Evolutionary conservation across 1,140 invertebrate genomes (phyloP).

Genomic region (Leptinotarsa texana): DNA sequence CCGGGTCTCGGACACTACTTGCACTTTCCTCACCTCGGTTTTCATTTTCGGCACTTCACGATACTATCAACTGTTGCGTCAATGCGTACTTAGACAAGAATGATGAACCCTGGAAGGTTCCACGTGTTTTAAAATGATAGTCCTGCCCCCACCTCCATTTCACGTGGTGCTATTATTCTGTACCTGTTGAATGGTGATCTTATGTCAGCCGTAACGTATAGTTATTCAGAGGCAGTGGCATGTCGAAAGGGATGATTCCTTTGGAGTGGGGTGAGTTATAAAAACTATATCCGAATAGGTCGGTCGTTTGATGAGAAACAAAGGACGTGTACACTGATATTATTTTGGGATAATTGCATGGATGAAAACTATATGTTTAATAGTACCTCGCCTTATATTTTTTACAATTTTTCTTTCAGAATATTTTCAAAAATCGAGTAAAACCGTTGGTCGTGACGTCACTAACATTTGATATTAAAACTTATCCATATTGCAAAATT

Average conservation of each 20-base stretch:
- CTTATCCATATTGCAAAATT: no score
- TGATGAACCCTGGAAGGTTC: slow-evolving; percentile 23
- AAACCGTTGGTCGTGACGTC: no score
- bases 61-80: neutral
- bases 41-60: slow-evolving; percentile 32
- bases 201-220: slow-evolving; percentile 9
- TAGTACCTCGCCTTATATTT: neutral
- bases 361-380: no score
- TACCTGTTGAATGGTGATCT: slow-evolving; percentile 31
- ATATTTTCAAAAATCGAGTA: no score
- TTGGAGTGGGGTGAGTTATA: neutral
- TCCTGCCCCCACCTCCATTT: slow-evolving; percentile 26
- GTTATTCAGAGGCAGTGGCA: slow-evolving; percentile 5
- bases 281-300: neutral
- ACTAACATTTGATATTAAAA: no score
- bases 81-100: slow-evolving; percentile 15
- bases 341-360: no score
- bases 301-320: neutral
- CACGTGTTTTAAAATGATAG: slow-evolving; percentile 33
- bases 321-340: no score
- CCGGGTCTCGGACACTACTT: slow-evolving; percentile 32
- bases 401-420: no score
- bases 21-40: slow-evolving; percentile 24
- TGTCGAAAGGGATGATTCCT: neutral
- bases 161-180: slow-evolving; percentile 5